A percentile compares a stretch with the other conserved stretches of the same genome.
phyloP scores from a whole-genome alignment of 2,113 vertebrate species.

The Lepus europaeus region DNA sequence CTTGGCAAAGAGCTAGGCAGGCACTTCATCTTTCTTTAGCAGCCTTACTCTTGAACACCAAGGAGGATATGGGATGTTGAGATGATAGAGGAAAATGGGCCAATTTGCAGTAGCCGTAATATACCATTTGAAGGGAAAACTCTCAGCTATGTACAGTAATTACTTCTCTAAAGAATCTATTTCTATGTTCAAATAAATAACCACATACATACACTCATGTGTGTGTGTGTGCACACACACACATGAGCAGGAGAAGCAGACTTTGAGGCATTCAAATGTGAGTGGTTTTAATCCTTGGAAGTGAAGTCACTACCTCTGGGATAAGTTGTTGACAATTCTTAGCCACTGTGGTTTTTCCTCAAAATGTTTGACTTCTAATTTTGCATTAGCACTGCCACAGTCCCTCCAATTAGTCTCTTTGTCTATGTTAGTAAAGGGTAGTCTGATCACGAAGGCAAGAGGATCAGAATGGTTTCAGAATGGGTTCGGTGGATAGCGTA shows the following conservation, averaged over 20 bases:
- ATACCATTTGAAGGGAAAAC: background rate
- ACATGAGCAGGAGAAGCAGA: background rate
- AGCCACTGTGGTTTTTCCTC: background rate
- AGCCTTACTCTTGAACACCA: conserved; percentile 22
- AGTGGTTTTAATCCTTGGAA: background rate
- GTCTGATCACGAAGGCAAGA: background rate
- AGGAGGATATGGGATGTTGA: background rate
- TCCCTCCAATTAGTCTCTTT: background rate
- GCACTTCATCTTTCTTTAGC: background rate
- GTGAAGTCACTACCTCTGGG: background rate
- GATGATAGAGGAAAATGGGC: conserved; percentile 3
- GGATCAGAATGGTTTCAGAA: background rate
- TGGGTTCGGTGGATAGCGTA: background rate
- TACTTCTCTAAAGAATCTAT: conserved; percentile 43
- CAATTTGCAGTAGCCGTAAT: background rate
- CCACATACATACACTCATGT: background rate
- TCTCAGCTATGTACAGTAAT: background rate
- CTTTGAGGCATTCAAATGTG: background rate
- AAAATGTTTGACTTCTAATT: background rate
- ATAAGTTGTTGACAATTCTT: background rate
- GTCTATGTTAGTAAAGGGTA: background rate
- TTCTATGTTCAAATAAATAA: conserved; percentile 55
- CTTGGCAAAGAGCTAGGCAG: background rate
- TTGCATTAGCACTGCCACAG: background rate
- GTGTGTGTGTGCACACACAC: background rate